A percentile compares a stretch with the other conserved stretches of the same genome.
phyloP scores from a whole-genome alignment of 1,140 invertebrate genomes.

The Sipha flava region DNA sequence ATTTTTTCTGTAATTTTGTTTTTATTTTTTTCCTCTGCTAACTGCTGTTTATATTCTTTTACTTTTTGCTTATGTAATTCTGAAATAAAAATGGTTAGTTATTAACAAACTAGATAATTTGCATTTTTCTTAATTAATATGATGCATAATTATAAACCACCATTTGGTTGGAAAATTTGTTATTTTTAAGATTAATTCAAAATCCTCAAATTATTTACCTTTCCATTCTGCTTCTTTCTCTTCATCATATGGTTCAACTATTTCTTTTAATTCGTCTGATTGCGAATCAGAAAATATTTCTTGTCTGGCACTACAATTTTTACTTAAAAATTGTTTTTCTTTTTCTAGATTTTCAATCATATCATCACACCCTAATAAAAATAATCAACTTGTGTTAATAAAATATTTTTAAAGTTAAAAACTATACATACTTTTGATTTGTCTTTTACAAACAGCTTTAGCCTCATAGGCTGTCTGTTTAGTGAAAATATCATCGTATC shows the following conservation, averaged over 20 bases:
- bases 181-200: too few species aligned
- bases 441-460: constrained; percentile 52
- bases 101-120: too few species aligned
- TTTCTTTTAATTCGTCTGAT: constrained; percentile 48
- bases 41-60: constrained; percentile 46
- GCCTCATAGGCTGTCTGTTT: constrained; percentile 59
- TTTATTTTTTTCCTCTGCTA: constrained; percentile 45
- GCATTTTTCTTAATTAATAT: too few species aligned
- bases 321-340: constrained; percentile 46
- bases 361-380: constrained; percentile 44
- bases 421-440: constrained; percentile 49
- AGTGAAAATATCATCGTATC: constrained; percentile 62
- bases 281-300: constrained; percentile 42
- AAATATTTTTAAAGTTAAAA: neutral
- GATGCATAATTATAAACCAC: too few species aligned
- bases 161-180: too few species aligned
- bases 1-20: too few species aligned
- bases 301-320: constrained; percentile 44
- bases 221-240: constrained; percentile 50
- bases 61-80: constrained; percentile 48
- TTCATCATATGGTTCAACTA: constrained; percentile 50
- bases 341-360: constrained; percentile 46
- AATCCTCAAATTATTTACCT: constrained; percentile 40
- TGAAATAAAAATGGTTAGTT: constrained; percentile 42
- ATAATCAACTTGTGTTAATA: neutral